Conservation (phyloP, 2,888 invertebrate species). For the Choreutis nemorana region DNA sequence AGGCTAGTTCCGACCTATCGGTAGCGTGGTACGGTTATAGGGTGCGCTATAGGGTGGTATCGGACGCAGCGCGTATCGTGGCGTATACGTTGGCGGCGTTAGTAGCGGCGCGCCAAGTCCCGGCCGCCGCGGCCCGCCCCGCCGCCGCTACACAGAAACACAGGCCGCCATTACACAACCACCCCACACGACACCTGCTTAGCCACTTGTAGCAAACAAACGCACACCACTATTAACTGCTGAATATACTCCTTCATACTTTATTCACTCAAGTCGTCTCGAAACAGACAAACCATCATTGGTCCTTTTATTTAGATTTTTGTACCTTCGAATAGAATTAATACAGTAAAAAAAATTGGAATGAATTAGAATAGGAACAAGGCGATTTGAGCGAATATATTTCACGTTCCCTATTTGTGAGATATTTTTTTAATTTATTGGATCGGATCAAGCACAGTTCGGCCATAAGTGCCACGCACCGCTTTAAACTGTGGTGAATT, state of each 20-base stretch:
- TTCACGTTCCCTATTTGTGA: too few relatives aligned
- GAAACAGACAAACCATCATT: too few relatives aligned
- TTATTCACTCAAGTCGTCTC: neutral
- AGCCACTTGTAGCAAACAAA: constrained; percentile 22
- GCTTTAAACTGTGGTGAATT: too few relatives aligned
- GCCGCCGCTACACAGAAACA: constrained; percentile 36
- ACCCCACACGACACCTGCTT: constrained; percentile 17
- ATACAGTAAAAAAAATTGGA: too few relatives aligned
- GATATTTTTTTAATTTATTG: too few relatives aligned
- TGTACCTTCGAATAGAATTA: too few relatives aligned
- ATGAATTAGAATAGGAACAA: too few relatives aligned
- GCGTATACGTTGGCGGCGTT: constrained; percentile 15
- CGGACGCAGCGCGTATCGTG: constrained; percentile 5
- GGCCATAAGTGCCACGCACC: too few relatives aligned
- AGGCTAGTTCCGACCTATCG: constrained; percentile 9
- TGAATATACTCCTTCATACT: neutral
- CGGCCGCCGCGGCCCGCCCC: constrained; percentile 37
- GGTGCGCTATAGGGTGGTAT: constrained; percentile 7
- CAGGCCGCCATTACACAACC: constrained; percentile 13
- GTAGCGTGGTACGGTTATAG: constrained; percentile 12
- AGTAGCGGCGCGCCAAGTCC: constrained; percentile 48
- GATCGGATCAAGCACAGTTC: too few relatives aligned
- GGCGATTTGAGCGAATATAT: too few relatives aligned
- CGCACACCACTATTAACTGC: constrained; percentile 5
- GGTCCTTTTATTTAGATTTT: too few relatives aligned